phyloP scores from a whole-genome alignment of 2,888 invertebrate species.

The Ischnus inquisitorius region DNA sequence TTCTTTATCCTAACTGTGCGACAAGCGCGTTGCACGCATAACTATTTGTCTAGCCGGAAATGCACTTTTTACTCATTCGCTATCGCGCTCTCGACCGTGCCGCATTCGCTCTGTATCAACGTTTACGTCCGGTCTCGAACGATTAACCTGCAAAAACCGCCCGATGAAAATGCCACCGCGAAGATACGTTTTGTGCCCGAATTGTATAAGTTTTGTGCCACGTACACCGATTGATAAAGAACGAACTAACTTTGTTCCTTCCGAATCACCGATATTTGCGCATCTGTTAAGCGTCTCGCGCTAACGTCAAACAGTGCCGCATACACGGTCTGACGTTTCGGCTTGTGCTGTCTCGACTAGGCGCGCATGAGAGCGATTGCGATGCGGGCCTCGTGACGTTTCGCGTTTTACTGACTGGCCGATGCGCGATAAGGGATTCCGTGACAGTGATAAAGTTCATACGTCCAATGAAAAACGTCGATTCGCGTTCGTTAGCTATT shows the following conservation, averaged over 20 bases:
- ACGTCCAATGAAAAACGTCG: no score
- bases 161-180: neutral
- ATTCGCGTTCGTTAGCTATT: no score
- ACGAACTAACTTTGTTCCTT: neutral
- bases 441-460: no score
- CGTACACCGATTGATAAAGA: neutral
- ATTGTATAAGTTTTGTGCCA: neutral
- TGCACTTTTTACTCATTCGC: neutral
- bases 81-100: neutral
- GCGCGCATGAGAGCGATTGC: neutral
- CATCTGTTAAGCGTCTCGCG: neutral
- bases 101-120: neutral
- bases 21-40: neutral
- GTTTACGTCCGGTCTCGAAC: constrained; percentile 42
- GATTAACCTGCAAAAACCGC: constrained; percentile 29
- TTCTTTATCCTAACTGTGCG: neutral
- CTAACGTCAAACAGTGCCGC: neutral
- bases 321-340: constrained; percentile 1
- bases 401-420: neutral
- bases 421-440: no score
- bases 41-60: neutral
- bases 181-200: neutral
- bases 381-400: neutral
- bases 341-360: neutral
- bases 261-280: neutral